Evolutionary conservation across 2,888 invertebrate species (phyloP), one percentile per base, ranked within the genome.

Genomic region (Rhogogaster chlorosoma): DNA sequence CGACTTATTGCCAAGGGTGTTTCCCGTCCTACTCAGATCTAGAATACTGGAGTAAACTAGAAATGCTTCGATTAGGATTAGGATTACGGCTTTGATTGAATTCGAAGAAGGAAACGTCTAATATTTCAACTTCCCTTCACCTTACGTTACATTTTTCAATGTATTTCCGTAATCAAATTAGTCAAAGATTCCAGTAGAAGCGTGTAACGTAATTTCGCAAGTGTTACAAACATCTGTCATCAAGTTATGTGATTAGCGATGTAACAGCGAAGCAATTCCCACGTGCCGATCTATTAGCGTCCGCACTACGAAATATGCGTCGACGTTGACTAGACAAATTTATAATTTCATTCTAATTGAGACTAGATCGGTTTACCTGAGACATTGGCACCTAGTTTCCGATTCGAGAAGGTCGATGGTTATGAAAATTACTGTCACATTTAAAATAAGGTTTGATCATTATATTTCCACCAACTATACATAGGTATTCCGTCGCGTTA

Each of bases 241-340:
- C 1, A 71, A 26, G 70, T 71, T n/a, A 38, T 15, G 7, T 7
- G 38, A n/a, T 3, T 9, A 71, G 10, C 38, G 42, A 71, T n/a
- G 36, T 71, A 71, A 38, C 38, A n/a, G 18, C 36, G 38, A 38
- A 71, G n/a, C 73, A 26, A 73, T 32, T 45, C 32, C 53, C 83
- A 83, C 83, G 67, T 83, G 83, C 45, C 70, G 45, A 22, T 83
- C 45, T n/a, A 38, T 83, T 83, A 83, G 83, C 67, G 45, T 45
- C 36, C 26, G 6, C n/a, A 83, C 26, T 9, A 80, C 22, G 45
- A 61, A 38, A 77, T 42, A 77, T 36, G 29, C 77, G 29, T 29
- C n/a, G 22, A 45, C 36, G 64, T 67, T 64, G 42, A 83, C 45
- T 32, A 18, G 38, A 83, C 64, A 42, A 45, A 67, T 83, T 83